Evolutionary conservation across 2,797 vertebrate genomes (phyloP).

Genomic region (Macropus fuliginosus): DNA sequence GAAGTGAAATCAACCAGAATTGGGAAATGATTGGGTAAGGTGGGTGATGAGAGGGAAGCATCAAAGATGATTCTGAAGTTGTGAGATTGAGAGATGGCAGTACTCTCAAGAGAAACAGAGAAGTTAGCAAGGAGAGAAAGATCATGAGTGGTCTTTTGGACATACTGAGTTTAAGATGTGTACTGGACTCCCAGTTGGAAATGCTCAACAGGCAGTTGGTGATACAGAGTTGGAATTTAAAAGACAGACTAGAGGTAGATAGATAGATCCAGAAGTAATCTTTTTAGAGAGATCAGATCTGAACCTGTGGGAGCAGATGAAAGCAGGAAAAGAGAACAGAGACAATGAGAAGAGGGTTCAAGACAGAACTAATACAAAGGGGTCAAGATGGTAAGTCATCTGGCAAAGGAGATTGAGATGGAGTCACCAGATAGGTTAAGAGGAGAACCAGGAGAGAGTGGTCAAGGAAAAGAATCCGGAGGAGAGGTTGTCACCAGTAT

Average conservation of each 20-base stretch:
- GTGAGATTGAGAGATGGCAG: neutral
- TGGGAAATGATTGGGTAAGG: neutral
- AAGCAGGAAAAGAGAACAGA: neutral
- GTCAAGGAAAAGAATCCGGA: neutral
- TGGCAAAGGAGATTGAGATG: neutral
- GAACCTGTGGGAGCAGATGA: neutral
- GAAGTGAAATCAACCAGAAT: neutral
- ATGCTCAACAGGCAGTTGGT: neutral
- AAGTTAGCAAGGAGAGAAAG: neutral
- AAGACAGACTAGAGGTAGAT: neutral
- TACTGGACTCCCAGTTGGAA: neutral
- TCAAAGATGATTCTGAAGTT: neutral
- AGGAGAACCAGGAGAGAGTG: neutral
- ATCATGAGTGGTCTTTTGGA: neutral
- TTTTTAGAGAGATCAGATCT: neutral
- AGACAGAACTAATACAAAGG: neutral
- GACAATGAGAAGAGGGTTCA: neutral
- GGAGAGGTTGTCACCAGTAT: neutral
- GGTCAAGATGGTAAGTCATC: neutral
- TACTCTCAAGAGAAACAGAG: neutral
- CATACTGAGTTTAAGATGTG: neutral
- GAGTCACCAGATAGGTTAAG: neutral
- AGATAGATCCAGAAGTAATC: neutral
- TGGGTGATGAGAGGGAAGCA: neutral
- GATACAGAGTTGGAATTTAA: neutral